These are phyloP conservation scores for Archocentrus centrarchus DNA, from an alignment of 2,113 vertebrate genomes.

Conservation along the genomic window DNA sequence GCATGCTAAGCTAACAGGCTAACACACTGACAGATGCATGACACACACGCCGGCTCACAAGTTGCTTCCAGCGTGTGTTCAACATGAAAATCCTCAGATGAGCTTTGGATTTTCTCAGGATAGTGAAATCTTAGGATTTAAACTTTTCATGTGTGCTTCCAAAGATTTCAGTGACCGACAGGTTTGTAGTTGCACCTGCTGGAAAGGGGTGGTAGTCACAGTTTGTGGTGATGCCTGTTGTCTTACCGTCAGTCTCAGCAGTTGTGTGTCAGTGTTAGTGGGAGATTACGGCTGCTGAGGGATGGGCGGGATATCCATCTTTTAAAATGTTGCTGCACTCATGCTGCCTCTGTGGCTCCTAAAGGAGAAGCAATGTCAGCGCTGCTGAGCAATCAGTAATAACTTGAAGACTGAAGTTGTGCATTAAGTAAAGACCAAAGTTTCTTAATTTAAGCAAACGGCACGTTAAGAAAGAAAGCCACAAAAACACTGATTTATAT, in stretches of 20 bases:
- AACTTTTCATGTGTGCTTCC: neutral
- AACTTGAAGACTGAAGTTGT: neutral
- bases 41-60: slow-evolving; percentile 10
- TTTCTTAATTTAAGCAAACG: neutral
- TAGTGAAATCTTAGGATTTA: neutral
- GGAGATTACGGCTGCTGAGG: neutral
- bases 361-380: neutral
- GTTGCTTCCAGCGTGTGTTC: neutral
- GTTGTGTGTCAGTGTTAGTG: neutral
- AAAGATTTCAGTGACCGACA: too few species aligned
- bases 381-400: neutral
- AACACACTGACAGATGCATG: slow-evolving; percentile 55
- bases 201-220: neutral
- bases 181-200: neutral
- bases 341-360: neutral
- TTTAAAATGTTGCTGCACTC: neutral
- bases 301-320: neutral
- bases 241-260: too few species aligned
- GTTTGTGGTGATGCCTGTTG: neutral
- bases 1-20: slow-evolving; percentile 64
- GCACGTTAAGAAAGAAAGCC: neutral
- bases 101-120: neutral
- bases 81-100: neutral
- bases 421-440: neutral
- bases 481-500: neutral